Percentiles rank a stretch among this genome's conserved stretches.
Evolutionary conservation across 2,888 invertebrate species (phyloP).

Genomic region (Caenorhabditis sp.): DNA sequence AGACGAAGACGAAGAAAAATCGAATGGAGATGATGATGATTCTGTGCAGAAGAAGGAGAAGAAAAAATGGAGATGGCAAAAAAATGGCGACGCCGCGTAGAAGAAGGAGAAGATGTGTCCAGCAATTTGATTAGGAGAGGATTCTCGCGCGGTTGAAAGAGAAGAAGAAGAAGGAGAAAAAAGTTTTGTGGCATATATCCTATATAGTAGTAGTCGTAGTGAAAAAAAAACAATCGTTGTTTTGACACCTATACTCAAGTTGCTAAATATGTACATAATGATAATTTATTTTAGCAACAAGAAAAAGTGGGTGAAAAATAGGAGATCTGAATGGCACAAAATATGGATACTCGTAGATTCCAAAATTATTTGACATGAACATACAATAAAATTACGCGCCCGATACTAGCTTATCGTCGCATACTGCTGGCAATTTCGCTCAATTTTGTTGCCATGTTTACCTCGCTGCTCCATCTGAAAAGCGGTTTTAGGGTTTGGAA

Average conservation of each 20-base stretch:
- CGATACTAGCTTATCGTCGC: neutral
- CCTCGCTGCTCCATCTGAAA: neutral
- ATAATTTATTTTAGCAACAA: no score
- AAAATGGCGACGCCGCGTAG: neutral
- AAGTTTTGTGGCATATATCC: neutral
- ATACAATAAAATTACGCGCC: neutral
- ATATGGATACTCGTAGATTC: no score
- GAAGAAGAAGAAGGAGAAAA: neutral
- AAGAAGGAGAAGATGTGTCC: neutral
- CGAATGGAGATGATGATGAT: no score
- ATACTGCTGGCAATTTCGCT: neutral
- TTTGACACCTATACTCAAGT: no score
- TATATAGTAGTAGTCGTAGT: no score
- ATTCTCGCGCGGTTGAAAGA: neutral
- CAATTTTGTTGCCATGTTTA: neutral
- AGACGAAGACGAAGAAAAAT: neutral
- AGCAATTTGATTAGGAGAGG: conserved; percentile 1
- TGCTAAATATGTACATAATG: no score
- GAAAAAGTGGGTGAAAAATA: no score
- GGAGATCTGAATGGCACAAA: no score
- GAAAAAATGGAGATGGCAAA: neutral
- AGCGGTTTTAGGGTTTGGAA: no score
- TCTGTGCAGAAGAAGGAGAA: neutral
- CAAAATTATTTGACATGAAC: neutral
- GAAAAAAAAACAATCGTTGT: no score